Conservation (phyloP, 2,797 vertebrate genomes). For the Muraenolepis orangiensis region DNA sequence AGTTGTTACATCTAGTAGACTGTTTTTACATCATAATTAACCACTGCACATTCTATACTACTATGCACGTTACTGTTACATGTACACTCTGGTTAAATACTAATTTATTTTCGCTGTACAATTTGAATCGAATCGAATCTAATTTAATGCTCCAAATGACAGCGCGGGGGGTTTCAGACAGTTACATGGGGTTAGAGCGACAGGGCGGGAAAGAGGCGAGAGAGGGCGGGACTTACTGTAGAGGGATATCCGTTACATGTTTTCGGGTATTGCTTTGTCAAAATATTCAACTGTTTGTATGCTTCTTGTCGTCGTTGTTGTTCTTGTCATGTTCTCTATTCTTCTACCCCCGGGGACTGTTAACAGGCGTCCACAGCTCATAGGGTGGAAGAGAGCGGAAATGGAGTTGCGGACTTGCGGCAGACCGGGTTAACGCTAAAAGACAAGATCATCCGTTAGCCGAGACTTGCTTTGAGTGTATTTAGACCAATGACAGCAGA, state of each 20-base stretch:
- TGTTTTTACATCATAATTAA: too few species aligned
- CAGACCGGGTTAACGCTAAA: neutral
- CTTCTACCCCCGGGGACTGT: neutral
- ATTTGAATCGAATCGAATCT: too few species aligned
- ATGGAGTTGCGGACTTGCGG: neutral
- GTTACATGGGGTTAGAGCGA: too few species aligned
- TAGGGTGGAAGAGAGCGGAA: neutral
- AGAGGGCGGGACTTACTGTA: neutral
- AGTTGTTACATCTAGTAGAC: too few species aligned
- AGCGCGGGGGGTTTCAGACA: too few species aligned
- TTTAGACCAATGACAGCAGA: neutral
- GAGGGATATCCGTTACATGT: neutral
- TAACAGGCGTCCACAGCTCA: neutral
- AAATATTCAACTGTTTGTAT: neutral
- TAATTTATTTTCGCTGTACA: too few species aligned
- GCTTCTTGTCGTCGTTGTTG: neutral
- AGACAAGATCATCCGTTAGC: neutral
- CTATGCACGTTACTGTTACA: too few species aligned
- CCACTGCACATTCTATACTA: too few species aligned
- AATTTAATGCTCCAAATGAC: too few species aligned
- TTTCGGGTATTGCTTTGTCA: too few species aligned
- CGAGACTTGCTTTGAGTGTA: neutral
- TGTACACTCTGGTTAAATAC: too few species aligned
- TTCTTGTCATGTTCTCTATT: neutral
- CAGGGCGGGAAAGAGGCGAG: neutral